Evolutionary conservation across 2,797 vertebrate species (phyloP).

Genomic region (Cyprinodon diabolis): DNA sequence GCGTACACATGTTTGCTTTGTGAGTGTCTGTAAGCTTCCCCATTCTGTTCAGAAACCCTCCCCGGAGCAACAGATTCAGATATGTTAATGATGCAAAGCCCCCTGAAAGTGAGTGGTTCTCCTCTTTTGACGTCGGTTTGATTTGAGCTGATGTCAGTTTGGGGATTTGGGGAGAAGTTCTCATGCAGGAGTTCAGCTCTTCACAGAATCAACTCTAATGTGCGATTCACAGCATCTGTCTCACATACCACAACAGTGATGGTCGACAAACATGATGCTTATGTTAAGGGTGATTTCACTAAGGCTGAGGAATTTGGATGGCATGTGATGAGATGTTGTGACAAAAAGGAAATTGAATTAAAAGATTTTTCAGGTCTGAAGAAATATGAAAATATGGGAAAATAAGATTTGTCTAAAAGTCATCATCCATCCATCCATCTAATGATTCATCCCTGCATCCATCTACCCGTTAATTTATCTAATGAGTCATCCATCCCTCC

Average conservation of each 20-base stretch:
- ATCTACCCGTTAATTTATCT: too few relatives aligned
- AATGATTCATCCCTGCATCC: too few relatives aligned
- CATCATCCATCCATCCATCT: background rate
- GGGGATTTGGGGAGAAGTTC: background rate
- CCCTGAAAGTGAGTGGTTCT: background rate
- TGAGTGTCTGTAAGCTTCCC: slow-evolving; percentile 2
- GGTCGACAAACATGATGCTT: background rate
- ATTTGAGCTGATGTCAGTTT: background rate
- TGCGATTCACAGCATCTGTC: background rate
- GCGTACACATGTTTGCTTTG: slow-evolving; percentile 8
- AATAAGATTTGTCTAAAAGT: background rate
- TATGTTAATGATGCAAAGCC: background rate
- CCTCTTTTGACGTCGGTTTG: background rate
- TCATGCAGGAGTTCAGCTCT: background rate
- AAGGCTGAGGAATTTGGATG: background rate
- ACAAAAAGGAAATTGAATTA: background rate
- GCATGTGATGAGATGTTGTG: background rate
- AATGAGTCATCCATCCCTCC: too few relatives aligned
- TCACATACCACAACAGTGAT: background rate
- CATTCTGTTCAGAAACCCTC: background rate
- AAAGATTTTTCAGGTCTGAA: background rate
- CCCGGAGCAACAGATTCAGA: background rate
- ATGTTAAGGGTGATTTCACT: background rate
- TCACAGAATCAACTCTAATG: background rate
- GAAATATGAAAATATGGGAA: background rate